A percentile compares a stretch with the other conserved stretches of the same genome.
Evolutionary conservation across 1,140 invertebrate species (phyloP).

Genomic region (Meloidogyne hapla): DNA sequence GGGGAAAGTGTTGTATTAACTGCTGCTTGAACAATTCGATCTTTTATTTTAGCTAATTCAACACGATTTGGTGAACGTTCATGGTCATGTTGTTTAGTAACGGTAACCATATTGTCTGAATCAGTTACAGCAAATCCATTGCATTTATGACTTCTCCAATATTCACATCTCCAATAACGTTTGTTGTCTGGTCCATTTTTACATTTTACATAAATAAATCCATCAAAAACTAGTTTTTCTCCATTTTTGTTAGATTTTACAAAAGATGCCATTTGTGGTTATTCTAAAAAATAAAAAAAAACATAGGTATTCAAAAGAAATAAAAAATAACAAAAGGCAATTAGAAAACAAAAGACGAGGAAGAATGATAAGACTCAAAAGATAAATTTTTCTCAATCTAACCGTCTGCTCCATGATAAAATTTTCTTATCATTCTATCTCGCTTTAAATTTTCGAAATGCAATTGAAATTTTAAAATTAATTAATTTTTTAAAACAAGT

Average conservation of each 20-base stretch:
- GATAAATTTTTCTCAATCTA: too few relatives aligned
- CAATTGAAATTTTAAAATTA: too few relatives aligned
- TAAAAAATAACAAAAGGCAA: background rate
- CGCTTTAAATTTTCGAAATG: too few relatives aligned
- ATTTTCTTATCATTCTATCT: too few relatives aligned
- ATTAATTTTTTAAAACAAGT: too few relatives aligned
- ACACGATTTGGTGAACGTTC: conserved; percentile 11
- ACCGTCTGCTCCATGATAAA: too few relatives aligned
- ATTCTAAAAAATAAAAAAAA: background rate
- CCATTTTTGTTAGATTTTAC: background rate
- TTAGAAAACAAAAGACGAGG: background rate
- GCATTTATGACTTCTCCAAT: conserved; percentile 7
- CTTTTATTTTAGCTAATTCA: background rate
- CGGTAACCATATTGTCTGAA: background rate
- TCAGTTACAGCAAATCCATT: conserved; percentile 6
- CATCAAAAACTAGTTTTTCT: background rate
- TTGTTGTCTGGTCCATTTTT: background rate
- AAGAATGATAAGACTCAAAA: too few relatives aligned
- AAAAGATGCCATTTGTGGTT: background rate
- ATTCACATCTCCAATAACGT: conserved; percentile 12
- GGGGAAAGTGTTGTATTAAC: background rate
- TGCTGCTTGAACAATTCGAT: conserved; percentile 4
- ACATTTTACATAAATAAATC: conserved; percentile 6
- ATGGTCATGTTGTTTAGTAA: conserved; percentile 8
- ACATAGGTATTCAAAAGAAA: too few relatives aligned